phyloP scores from a whole-genome alignment of 2,113 vertebrate genomes.

The Coreoperca whiteheadi region DNA sequence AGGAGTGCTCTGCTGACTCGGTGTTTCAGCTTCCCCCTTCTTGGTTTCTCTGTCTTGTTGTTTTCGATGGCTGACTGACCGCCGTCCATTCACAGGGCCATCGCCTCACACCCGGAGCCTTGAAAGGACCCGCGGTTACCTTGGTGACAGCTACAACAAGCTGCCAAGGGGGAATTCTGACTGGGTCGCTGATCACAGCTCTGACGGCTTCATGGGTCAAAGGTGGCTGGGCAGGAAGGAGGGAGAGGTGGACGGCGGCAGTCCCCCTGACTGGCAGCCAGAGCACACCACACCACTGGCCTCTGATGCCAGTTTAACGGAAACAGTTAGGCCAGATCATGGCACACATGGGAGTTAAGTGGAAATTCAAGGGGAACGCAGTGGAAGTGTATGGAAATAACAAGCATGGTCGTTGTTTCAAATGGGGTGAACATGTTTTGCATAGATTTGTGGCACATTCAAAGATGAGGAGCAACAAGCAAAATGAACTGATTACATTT shows the following conservation, averaged over 20 bases:
- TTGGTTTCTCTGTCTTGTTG: not conserved
- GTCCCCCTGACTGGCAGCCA: constrained; percentile 27
- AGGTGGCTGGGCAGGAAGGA: constrained; percentile 50
- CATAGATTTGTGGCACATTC: not conserved
- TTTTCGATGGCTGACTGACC: not conserved
- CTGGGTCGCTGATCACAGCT: constrained; percentile 45
- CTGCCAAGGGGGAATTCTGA: not conserved
- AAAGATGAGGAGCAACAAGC: no score
- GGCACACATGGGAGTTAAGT: constrained; percentile 14
- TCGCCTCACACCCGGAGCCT: not conserved
- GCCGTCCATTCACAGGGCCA: constrained; percentile 16
- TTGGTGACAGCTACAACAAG: constrained; percentile 15
- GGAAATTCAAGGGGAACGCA: no score
- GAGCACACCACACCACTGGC: not conserved
- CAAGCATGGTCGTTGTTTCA: not conserved
- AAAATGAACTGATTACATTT: no score
- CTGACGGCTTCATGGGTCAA: constrained; percentile 49
- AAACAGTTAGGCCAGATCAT: constrained; percentile 37
- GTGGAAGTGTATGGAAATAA: not conserved
- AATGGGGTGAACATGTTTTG: not conserved
- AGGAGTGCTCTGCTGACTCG: constrained; percentile 44
- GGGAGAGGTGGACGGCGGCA: constrained; percentile 4
- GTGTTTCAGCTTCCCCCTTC: not conserved
- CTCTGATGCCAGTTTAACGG: constrained; percentile 26
- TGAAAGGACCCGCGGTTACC: not conserved